Conservation (phyloP, 2,888 invertebrate genomes). For the Synanthedon myopaeformis region DNA sequence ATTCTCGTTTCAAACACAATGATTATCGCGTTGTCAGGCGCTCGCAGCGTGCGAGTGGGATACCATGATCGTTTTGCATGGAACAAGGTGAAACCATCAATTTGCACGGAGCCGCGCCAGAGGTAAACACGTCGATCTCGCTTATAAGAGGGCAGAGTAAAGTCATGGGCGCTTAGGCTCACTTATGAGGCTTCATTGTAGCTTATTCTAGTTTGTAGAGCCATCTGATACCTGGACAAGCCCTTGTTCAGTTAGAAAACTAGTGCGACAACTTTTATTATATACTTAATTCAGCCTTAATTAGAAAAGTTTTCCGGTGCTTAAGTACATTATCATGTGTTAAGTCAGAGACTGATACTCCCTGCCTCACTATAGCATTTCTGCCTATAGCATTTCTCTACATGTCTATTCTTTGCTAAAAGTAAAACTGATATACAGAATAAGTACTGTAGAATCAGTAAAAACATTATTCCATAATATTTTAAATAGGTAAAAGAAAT, state of each 20-base stretch:
- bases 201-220: constrained; percentile 23
- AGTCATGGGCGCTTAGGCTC: not conserved
- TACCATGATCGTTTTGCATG: constrained; percentile 59
- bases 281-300: too few relatives aligned
- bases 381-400: too few relatives aligned
- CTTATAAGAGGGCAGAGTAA: constrained; percentile 23
- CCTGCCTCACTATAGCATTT: too few relatives aligned
- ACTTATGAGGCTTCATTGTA: constrained; percentile 23
- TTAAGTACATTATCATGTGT: too few relatives aligned
- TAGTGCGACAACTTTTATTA: constrained; percentile 10
- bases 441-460: too few relatives aligned
- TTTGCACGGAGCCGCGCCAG: constrained; percentile 44
- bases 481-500: too few relatives aligned
- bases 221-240: constrained; percentile 27
- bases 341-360: too few relatives aligned
- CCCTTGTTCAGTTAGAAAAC: constrained; percentile 27
- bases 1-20: constrained; percentile 58
- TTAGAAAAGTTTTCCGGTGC: too few relatives aligned
- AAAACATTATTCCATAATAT: too few relatives aligned
- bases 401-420: too few relatives aligned
- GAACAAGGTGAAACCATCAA: constrained; percentile 62
- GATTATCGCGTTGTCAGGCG: constrained; percentile 54
- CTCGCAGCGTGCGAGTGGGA: constrained; percentile 50
- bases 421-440: too few relatives aligned
- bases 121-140: constrained; percentile 47